A percentile compares a stretch with the other conserved stretches of the same genome.
Conservation (phyloP, 1,140 invertebrate genomes). For the Atta cephalotes region DNA sequence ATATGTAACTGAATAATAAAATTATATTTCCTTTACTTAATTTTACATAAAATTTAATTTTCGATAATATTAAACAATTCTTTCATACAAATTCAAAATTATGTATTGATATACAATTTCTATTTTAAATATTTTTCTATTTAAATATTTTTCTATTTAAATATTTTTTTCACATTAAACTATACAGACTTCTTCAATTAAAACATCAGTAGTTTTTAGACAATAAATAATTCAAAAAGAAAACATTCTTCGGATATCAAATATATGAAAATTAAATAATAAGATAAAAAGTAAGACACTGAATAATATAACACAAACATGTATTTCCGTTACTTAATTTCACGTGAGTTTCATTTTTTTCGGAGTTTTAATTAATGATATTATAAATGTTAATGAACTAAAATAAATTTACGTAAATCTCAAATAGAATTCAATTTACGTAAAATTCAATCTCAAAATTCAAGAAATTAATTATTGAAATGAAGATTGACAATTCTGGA, state of each 20-base stretch:
- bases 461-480: not conserved
- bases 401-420: not conserved
- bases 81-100: not conserved
- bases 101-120: not conserved
- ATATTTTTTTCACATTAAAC: not conserved
- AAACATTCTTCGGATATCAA: not conserved
- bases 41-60: not conserved
- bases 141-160: not conserved
- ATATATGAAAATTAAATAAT: not conserved
- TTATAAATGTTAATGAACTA: not conserved
- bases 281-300: not conserved
- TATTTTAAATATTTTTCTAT: not conserved
- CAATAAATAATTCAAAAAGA: not conserved
- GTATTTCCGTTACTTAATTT: not conserved
- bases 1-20: not conserved
- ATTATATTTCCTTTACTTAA: not conserved
- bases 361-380: not conserved
- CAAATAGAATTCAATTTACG: not conserved
- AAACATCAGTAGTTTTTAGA: not conserved
- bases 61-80: not conserved
- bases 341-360: not conserved
- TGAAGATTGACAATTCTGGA: not conserved
- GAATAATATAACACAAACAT: not conserved
- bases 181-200: not conserved
- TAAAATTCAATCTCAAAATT: not conserved